A percentile compares a stretch with the other conserved stretches of the same genome.
These are phyloP conservation scores for Mesitornis unicolor DNA, from an alignment of 2,113 vertebrate species.

Conservation along the genomic window DNA sequence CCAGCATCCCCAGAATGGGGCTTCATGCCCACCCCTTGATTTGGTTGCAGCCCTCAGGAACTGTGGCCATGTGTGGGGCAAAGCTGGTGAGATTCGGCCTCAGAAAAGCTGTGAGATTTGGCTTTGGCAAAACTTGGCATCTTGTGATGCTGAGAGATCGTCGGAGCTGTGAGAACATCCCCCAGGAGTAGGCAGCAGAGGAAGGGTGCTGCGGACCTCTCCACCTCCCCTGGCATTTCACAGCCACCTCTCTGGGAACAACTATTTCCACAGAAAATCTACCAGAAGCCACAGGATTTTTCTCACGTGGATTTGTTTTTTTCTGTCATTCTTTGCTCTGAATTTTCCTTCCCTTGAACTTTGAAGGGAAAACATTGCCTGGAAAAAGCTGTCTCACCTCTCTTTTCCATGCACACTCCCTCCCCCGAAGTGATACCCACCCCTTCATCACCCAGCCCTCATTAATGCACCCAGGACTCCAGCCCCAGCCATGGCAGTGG, in stretches of 20 bases:
- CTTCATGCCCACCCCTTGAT: fast-evolving
- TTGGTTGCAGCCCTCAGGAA: not conserved
- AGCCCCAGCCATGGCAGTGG: fast-evolving
- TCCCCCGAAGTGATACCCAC: not conserved
- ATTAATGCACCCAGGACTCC: not conserved
- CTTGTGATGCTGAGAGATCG: not conserved
- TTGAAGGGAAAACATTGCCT: not conserved
- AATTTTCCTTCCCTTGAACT: not conserved
- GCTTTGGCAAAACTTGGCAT: not conserved
- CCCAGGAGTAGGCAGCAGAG: not conserved
- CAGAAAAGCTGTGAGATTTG: not conserved
- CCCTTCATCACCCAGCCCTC: not conserved
- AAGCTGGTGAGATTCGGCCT: not conserved
- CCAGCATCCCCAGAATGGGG: fast-evolving
- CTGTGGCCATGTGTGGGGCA: not conserved
- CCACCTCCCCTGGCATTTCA: not conserved
- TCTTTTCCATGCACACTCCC: fast-evolving
- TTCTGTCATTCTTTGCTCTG: not conserved
- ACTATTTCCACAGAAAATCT: not conserved
- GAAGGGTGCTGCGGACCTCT: not conserved
- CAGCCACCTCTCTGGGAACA: not conserved
- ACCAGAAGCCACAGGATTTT: not conserved
- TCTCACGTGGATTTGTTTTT: not conserved
- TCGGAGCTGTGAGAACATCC: not conserved
- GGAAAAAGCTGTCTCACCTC: not conserved